Evolutionary conservation across 2,888 invertebrate species (phyloP), one percentile per base, ranked within the genome.

Genomic region (Candidula unifasciata): DNA sequence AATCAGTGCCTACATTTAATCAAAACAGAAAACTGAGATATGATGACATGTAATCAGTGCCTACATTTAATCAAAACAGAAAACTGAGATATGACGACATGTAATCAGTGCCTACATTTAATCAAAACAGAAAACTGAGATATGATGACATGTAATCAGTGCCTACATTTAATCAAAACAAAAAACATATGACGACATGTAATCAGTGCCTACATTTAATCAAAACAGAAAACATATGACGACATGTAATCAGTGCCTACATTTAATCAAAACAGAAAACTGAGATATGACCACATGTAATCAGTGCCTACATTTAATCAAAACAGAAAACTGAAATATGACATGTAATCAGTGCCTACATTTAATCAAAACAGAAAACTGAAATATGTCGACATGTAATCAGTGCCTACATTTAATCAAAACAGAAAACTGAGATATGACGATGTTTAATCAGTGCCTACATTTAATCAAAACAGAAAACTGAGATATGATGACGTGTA

Each of bases 11-110:
- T 35, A 90, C 96, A 91, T 88, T 92, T 92, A 37, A 93, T 87
- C 30, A 91, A 90, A 27, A 89, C 90, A 80, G 92, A 92, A 90
- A 91, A 90, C 85, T 91, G 91, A n/a, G 90, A 91, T 81, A 92
- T n/a, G 44, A 44, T 92, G 89, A 92, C 94, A 16, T 95, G 95
- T 92, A 97, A 96, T 92, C 97, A 96, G n/a, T 44, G 44, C 13
- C 44, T 44, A 44, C 8, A 6, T 44, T 44, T 10, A 10, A 44
- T 13, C 6, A 44, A 44, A 13, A 13, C 44, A 10, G 44, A 6
- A 44, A 44, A 44, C 44, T 44, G 44, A 10, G 44, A 27, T n/a
- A n/a, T 66, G 1, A 3, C n/a, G 8, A 44, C 6, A 44, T 44
- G 44, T 44, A 44, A 44, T 87, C 44, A 44, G 8, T 44, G 44